Conservation (phyloP, 2,113 vertebrate genomes). For the Helogale parvula region DNA sequence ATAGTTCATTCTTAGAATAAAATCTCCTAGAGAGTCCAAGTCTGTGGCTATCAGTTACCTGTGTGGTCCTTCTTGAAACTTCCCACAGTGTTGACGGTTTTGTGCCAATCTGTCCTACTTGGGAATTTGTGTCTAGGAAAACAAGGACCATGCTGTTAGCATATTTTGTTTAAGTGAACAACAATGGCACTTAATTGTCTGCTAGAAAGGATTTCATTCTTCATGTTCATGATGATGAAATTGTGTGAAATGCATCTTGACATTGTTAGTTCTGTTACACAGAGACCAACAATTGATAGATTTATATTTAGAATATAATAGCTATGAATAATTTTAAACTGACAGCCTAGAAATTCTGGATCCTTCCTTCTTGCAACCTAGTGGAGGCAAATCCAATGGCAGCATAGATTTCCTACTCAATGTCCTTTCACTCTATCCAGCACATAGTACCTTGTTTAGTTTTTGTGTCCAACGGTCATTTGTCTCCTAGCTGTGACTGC, state of each 20-base stretch:
- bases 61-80: neutral
- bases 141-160: neutral
- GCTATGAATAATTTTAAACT: neutral
- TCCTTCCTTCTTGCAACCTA: neutral
- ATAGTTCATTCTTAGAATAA: neutral
- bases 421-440: neutral
- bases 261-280: neutral
- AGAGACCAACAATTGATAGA: neutral
- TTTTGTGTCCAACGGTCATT: conserved; percentile 40
- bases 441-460: neutral
- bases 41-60: neutral
- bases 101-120: neutral
- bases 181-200: neutral
- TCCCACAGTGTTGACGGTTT: neutral
- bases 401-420: neutral
- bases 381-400: neutral
- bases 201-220: neutral
- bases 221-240: neutral
- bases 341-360: neutral
- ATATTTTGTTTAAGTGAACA: conserved; percentile 33
- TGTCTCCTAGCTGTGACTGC: conserved; percentile 17
- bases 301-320: conserved; percentile 21
- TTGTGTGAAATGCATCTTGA: neutral
- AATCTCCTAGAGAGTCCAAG: neutral
- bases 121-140: neutral